Percentiles rank a stretch among this genome's conserved stretches.
Conservation (phyloP, 1,140 invertebrate genomes). For the Drosophila obscura region DNA sequence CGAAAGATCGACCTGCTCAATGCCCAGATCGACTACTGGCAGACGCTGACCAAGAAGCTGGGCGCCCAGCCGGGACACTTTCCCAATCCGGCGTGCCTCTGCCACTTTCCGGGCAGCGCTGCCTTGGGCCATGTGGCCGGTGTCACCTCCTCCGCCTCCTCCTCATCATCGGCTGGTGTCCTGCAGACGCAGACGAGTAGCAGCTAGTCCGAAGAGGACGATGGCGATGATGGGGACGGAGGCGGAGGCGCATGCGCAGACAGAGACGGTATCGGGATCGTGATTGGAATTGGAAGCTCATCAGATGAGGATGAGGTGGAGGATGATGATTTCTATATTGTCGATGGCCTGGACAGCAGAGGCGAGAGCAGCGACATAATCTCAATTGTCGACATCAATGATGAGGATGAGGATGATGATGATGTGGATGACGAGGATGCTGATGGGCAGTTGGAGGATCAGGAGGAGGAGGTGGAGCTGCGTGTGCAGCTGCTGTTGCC, state of each 20-base stretch:
- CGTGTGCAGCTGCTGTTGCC: conserved; percentile 5
- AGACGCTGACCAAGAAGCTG: conserved; percentile 77
- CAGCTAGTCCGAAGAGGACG: conserved; percentile 74
- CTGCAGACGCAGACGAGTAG: conserved; percentile 68
- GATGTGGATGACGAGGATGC: conserved; percentile 9
- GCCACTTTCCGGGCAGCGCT: conserved; percentile 68
- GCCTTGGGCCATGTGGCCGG: neutral
- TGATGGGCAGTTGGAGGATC: conserved; percentile 12
- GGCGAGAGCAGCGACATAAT: conserved; percentile 53
- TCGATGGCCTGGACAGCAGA: neutral
- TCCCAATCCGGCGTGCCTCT: conserved; percentile 69
- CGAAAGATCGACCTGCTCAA: conserved; percentile 77
- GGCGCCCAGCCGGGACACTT: conserved; percentile 61
- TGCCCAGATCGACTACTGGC: conserved; percentile 81
- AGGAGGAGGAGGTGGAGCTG: conserved; percentile 5
- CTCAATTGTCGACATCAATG: conserved; percentile 69
- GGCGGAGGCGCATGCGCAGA: neutral
- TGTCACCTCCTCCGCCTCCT: conserved; percentile 8
- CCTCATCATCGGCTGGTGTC: conserved; percentile 22
- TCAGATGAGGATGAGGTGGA: conserved; percentile 19
- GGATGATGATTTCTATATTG: neutral
- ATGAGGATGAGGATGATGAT: conserved; percentile 23
- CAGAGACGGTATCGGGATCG: neutral
- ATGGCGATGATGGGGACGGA: conserved; percentile 27
- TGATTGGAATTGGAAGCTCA: too few species aligned